phyloP scores from a whole-genome alignment of 2,113 vertebrate genomes.

The Thamnaconus septentrionalis region DNA sequence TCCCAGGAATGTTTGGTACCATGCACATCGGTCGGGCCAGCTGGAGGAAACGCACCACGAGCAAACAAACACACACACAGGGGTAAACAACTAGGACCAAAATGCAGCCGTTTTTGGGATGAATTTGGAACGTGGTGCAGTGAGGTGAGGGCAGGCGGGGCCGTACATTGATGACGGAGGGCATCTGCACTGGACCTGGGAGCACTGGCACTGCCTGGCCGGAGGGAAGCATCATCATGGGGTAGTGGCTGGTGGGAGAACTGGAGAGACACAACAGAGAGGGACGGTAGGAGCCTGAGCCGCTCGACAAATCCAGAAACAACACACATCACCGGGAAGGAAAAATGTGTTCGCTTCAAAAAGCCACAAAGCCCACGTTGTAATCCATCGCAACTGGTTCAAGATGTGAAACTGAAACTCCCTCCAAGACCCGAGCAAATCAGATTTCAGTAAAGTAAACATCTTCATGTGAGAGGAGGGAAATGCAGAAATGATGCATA shows the following conservation, averaged over 20 bases:
- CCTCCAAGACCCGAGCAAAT: neutral
- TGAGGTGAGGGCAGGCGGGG: too few species aligned
- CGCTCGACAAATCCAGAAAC: neutral
- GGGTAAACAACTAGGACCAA: constrained; percentile 12
- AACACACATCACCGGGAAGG: neutral
- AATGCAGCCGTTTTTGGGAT: neutral
- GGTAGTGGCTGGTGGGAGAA: constrained; percentile 88
- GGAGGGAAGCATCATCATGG: constrained; percentile 93
- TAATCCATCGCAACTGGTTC: too few species aligned
- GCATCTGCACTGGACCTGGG: constrained; percentile 91
- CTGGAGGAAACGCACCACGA: constrained; percentile 62
- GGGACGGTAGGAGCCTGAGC: neutral
- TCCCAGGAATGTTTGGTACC: constrained; percentile 97
- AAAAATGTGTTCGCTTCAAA: neutral
- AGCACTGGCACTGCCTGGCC: constrained; percentile 91
- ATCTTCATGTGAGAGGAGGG: too few species aligned
- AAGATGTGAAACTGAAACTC: too few species aligned
- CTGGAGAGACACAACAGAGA: constrained; percentile 63
- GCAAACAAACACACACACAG: constrained; percentile 21
- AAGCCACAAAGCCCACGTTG: too few species aligned
- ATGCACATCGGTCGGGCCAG: constrained; percentile 89
- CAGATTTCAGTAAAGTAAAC: neutral
- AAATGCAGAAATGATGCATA: neutral
- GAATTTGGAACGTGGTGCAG: neutral
- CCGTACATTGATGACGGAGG: constrained; percentile 96